A percentile compares a stretch with the other conserved stretches of the same genome.
Conservation (phyloP, 2,797 vertebrate genomes). For the Catostomus latipinnis region DNA sequence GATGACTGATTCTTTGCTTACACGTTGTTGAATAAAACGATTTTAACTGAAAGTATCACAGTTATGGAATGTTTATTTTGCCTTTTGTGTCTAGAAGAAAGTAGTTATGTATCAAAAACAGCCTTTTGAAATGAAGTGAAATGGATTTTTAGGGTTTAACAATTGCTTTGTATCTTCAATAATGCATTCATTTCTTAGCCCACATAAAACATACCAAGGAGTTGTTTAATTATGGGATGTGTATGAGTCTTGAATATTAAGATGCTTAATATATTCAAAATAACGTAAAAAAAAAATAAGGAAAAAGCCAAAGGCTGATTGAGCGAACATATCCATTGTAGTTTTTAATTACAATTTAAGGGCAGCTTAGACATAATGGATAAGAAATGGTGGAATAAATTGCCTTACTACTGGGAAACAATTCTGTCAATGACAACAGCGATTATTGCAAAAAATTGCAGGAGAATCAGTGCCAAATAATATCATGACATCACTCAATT, state of each 20-base stretch:
- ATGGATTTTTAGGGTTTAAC: neutral
- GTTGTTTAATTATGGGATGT: slow-evolving; percentile 13
- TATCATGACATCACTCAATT: slow-evolving; percentile 10
- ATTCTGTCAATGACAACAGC: neutral
- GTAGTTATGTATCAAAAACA: neutral
- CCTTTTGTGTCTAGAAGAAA: slow-evolving; percentile 9
- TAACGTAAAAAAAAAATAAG: too few relatives aligned
- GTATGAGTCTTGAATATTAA: slow-evolving; percentile 14
- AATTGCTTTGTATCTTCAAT: slow-evolving; percentile 12
- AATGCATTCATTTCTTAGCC: slow-evolving; percentile 21
- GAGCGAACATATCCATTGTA: too few relatives aligned
- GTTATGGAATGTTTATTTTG: neutral
- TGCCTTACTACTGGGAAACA: slow-evolving; percentile 1
- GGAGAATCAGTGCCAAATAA: neutral
- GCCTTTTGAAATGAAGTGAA: slow-evolving; percentile 27
- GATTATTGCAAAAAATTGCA: too few relatives aligned
- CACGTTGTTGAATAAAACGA: slow-evolving; percentile 18
- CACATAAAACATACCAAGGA: neutral
- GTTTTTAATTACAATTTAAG: neutral
- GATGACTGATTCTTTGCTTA: slow-evolving; percentile 8
- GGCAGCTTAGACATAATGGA: too few relatives aligned
- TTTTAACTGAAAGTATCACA: neutral
- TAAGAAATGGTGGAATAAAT: neutral
- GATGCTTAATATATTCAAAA: neutral
- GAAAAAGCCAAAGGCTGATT: neutral